Evolutionary conservation across 2,797 vertebrate genomes (phyloP).

Genomic region (Cynopterus sphinx): DNA sequence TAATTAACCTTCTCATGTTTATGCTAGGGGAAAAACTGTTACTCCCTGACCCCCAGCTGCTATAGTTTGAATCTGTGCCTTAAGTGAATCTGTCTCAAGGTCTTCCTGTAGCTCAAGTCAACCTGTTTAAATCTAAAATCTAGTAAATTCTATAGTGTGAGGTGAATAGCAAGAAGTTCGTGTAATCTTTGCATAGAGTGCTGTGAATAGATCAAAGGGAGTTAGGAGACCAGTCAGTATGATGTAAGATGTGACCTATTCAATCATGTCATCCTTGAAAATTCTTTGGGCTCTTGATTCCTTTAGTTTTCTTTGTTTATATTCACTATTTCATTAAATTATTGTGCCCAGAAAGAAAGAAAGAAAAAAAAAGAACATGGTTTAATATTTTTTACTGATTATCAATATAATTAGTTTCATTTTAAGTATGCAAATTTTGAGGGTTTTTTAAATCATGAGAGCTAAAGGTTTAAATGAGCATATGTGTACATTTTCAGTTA

Average conservation of each 20-base stretch:
- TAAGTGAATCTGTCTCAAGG: not conserved
- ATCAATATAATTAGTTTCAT: not conserved
- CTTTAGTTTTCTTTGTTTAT: not conserved
- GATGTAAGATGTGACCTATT: not conserved
- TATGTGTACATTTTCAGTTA: not conserved
- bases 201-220: not conserved
- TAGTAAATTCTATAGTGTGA: not conserved
- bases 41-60: not conserved
- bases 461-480: not conserved
- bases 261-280: not conserved
- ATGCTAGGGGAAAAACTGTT: not conserved
- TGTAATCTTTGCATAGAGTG: not conserved
- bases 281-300: not conserved
- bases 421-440: not conserved
- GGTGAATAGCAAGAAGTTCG: not conserved
- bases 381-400: not conserved
- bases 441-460: not conserved
- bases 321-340: conserved; percentile 15
- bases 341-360: not conserved
- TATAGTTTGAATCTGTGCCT: not conserved
- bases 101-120: not conserved
- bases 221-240: not conserved
- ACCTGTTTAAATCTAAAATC: not conserved
- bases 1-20: conserved; percentile 21
- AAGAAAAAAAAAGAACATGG: not conserved